phyloP scores from a whole-genome alignment of 2,888 invertebrate species.

The Drosophila pegasa region DNA sequence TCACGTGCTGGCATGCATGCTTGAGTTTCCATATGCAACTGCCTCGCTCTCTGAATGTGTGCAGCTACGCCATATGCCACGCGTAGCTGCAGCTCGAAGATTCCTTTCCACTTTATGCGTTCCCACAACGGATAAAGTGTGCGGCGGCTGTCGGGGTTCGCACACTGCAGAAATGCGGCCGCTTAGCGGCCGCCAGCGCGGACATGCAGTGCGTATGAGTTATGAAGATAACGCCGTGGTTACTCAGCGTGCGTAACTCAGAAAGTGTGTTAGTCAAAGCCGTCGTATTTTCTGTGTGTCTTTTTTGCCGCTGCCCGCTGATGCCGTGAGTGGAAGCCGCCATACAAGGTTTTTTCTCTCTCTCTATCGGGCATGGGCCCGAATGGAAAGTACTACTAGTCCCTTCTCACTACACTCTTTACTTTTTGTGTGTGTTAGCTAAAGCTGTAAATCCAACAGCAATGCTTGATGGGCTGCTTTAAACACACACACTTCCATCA shows the following conservation, averaged over 20 bases:
- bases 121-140: constrained; percentile 50
- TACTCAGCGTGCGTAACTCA: constrained; percentile 35
- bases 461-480: too few relatives aligned
- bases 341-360: constrained; percentile 19
- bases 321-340: constrained; percentile 20
- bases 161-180: constrained; percentile 18
- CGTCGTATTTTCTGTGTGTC: constrained; percentile 44
- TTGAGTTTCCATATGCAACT: not conserved
- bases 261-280: constrained; percentile 61
- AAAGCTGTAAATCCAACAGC: not conserved
- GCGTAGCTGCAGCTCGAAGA: constrained; percentile 35
- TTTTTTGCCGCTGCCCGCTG: not conserved
- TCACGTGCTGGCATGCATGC: constrained; percentile 6
- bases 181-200: constrained; percentile 21
- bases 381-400: too few relatives aligned
- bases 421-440: not conserved
- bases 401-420: not conserved
- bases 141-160: constrained; percentile 17
- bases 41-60: not conserved
- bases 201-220: constrained; percentile 67
- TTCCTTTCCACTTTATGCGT: constrained; percentile 20
- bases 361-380: too few relatives aligned
- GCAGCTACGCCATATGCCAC: constrained; percentile 37
- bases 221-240: constrained; percentile 65
- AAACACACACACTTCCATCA: not conserved